Percentiles rank a stretch among this genome's conserved stretches.
Evolutionary conservation across 1,140 invertebrate species (phyloP).

Genomic region (Neodiprion virginianus): DNA sequence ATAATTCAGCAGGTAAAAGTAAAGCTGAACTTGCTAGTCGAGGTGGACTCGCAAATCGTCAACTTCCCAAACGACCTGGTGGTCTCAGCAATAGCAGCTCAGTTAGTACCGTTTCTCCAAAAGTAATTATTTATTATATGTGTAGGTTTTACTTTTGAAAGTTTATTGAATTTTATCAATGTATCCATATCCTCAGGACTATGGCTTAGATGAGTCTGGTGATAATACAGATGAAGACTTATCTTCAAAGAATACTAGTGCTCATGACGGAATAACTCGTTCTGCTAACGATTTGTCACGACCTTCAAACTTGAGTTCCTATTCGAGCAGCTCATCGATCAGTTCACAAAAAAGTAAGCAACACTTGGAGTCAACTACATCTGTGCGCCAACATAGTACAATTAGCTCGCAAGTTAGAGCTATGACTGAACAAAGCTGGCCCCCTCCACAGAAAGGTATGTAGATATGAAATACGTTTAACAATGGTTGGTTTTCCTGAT

Average conservation of each 20-base stretch:
- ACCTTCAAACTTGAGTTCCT: conserved; percentile 58
- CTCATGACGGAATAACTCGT: conserved; percentile 49
- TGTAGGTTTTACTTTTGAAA: conserved; percentile 33
- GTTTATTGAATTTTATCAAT: conserved; percentile 20
- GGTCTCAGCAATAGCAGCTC: conserved; percentile 73
- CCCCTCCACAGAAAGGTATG: conserved; percentile 53
- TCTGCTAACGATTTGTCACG: conserved; percentile 54
- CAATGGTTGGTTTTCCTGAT: not conserved
- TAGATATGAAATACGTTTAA: conserved; percentile 4
- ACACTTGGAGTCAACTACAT: conserved; percentile 49
- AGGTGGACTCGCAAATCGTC: conserved; percentile 66
- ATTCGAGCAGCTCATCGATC: conserved; percentile 57
- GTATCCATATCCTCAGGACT: conserved; percentile 60
- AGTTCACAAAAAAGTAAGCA: conserved; percentile 55
- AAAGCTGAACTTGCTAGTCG: conserved; percentile 86
- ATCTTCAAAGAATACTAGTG: conserved; percentile 48
- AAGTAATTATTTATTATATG: conserved; percentile 14
- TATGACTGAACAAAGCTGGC: conserved; percentile 60
- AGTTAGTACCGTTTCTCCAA: conserved; percentile 53
- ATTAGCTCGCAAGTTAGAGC: conserved; percentile 59
- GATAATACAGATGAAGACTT: conserved; percentile 74
- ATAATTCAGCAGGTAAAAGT: conserved; percentile 85
- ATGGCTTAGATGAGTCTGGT: conserved; percentile 74
- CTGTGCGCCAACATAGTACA: conserved; percentile 56
- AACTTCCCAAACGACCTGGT: conserved; percentile 60